Conservation (phyloP, 2,888 invertebrate species). For the Diadegma fenestrale region DNA sequence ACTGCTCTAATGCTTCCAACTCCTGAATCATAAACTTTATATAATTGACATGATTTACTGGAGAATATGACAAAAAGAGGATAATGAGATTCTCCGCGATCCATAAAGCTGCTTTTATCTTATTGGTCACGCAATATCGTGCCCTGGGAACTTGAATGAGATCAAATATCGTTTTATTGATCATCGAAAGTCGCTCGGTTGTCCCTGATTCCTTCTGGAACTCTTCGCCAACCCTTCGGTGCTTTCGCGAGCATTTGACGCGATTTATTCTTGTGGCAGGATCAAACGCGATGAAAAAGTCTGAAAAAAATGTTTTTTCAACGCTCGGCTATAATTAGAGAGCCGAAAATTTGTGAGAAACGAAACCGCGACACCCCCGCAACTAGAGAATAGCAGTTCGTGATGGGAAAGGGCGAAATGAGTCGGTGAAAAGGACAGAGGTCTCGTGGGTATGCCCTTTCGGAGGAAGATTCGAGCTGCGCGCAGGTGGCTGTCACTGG, state of each 20-base stretch:
- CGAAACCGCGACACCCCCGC: slow-evolving; percentile 34
- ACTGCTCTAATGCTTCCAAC: slow-evolving; percentile 7
- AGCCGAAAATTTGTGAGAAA: slow-evolving; percentile 39
- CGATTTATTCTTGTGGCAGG: neutral
- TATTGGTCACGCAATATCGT: slow-evolving; percentile 56
- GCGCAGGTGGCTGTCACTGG: slow-evolving; percentile 83
- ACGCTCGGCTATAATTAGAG: neutral
- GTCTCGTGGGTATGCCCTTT: slow-evolving; percentile 50
- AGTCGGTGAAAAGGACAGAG: slow-evolving; percentile 30
- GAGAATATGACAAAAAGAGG: slow-evolving; percentile 36
- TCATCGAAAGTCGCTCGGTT: neutral
- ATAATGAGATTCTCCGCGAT: slow-evolving; percentile 16
- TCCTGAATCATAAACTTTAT: slow-evolving; percentile 81
- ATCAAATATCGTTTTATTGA: slow-evolving; percentile 48
- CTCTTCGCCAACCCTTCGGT: neutral
- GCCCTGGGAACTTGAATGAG: neutral
- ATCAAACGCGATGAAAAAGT: neutral
- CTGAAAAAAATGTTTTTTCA: neutral
- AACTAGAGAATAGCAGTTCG: slow-evolving; percentile 78
- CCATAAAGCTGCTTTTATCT: slow-evolving; percentile 30
- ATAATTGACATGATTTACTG: slow-evolving; percentile 83
- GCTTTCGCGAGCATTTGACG: neutral
- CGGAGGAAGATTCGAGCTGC: slow-evolving; percentile 71
- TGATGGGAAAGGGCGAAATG: slow-evolving; percentile 62
- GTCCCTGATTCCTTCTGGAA: neutral